Base-by-base conservation (phyloP, 2,113 vertebrate species). In the Brachyistius frenatus region DNA sequence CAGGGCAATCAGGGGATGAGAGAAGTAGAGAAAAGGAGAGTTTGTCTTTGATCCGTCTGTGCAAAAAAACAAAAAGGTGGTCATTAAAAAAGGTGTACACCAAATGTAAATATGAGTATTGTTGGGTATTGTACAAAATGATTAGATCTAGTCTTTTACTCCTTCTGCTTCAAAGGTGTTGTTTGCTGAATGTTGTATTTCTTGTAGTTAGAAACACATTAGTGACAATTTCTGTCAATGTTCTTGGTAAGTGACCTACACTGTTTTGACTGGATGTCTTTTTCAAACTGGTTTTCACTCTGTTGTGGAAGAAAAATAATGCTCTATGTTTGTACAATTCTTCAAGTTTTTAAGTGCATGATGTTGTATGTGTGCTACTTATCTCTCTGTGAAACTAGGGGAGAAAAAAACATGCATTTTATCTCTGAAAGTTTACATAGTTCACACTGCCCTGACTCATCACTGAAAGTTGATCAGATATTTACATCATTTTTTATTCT, bases 221-320 rank as follows among this genome's bases (percentile, higher is more conserved):
- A 32, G 67, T 80, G 39, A 61, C 13, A 60, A 58, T 79, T 80
- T 78, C n/a, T 85, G 30, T 83, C 71, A 94, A 80, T 91, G 90
- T 94, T 86, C 88, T 94, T 90, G 82, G 90, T 94, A 90, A 90
- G 88, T 88, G 90, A 84, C 86, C 82, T 89, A 91, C 86, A 86
- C 76, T 90, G 88, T 73, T 85, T 77, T 23, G 14, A 80, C 31
- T 23, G 73, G 78, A 81, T 91, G 70, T 92, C 80, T 77, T 72
- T 91, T 50, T 89, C 37, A 84, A 89, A 87, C 8, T 92, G 89
- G 88, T 94, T 91, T 91, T 88, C 85, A 91, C 93, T 95, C 91
- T 95, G 90, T 94, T 66, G 89, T 91, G 92, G 69, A 71, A 72
- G 52, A 32, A 61, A 74, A 66, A 37, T 4, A 86, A 66, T 82